Conservation (phyloP, 2,888 invertebrate genomes). For the Cephus pulcher region DNA sequence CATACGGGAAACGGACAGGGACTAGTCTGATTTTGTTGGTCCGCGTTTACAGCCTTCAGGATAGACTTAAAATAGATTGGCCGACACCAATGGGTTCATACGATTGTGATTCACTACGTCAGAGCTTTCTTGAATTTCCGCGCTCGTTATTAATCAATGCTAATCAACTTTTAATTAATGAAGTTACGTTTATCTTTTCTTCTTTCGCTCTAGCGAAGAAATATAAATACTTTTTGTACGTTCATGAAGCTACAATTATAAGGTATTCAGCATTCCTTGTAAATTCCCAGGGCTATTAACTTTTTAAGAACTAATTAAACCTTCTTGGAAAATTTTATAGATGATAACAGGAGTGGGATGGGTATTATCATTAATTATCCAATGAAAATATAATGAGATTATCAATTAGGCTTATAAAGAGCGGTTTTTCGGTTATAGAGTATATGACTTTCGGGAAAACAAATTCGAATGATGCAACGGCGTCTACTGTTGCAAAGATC, state of each 20-base stretch:
- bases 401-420: neutral
- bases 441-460: neutral
- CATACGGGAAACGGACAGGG: neutral
- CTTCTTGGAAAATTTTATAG: neutral
- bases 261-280: neutral
- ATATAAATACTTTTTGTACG: too few species aligned
- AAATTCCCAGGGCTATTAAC: neutral
- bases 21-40: slow-evolving; percentile 1
- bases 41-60: slow-evolving; percentile 21
- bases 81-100: slow-evolving; percentile 1
- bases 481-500: neutral
- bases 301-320: neutral
- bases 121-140: neutral
- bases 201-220: neutral
- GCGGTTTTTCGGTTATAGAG: neutral
- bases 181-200: neutral
- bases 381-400: neutral
- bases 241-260: neutral
- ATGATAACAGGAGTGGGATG: neutral
- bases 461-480: neutral
- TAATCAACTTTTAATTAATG: neutral
- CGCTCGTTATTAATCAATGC: neutral
- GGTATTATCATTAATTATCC: too few species aligned
- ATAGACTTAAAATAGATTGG: slow-evolving; percentile 40
- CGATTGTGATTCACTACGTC: neutral